phyloP scores from a whole-genome alignment of 2,888 invertebrate species.

The Cyclophora punctaria region DNA sequence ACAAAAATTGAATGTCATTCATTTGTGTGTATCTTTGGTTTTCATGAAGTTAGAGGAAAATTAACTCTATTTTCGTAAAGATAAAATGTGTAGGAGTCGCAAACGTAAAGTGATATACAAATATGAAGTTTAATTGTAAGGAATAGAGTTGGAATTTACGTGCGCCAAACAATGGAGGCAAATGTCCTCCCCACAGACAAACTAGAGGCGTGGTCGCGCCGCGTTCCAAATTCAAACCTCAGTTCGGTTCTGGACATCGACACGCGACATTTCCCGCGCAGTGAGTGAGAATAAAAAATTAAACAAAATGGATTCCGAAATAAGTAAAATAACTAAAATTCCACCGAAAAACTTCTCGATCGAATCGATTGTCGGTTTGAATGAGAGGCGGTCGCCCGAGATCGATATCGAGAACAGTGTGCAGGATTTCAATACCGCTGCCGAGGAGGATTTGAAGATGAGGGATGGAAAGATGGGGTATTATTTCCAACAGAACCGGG shows the following conservation, averaged over 20 bases:
- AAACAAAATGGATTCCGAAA: slow-evolving; percentile 57
- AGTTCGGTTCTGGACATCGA: neutral
- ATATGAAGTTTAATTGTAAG: too few relatives aligned
- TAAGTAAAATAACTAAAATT: slow-evolving; percentile 60
- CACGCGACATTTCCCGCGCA: neutral
- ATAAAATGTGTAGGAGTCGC: too few relatives aligned
- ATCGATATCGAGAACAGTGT: slow-evolving; percentile 66
- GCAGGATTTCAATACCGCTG: slow-evolving; percentile 49
- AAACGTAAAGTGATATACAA: too few relatives aligned
- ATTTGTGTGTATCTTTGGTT: too few relatives aligned
- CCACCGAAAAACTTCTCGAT: slow-evolving; percentile 78
- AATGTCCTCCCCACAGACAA: too few relatives aligned
- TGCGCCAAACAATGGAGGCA: too few relatives aligned
- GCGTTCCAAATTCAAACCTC: neutral
- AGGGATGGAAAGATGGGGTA: slow-evolving; percentile 60
- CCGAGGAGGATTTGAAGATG: slow-evolving; percentile 57
- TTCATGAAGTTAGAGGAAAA: too few relatives aligned
- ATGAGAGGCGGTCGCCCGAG: slow-evolving; percentile 54
- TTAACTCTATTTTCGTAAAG: too few relatives aligned
- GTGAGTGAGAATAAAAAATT: neutral
- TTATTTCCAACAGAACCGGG: slow-evolving; percentile 60
- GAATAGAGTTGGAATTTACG: too few relatives aligned
- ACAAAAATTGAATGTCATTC: too few relatives aligned
- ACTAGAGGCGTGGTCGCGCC: neutral
- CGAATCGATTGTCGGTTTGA: slow-evolving; percentile 76